These are phyloP conservation scores for Drosophila austrosaltans DNA, from an alignment of 2,888 invertebrate species.

Conservation along the genomic window DNA sequence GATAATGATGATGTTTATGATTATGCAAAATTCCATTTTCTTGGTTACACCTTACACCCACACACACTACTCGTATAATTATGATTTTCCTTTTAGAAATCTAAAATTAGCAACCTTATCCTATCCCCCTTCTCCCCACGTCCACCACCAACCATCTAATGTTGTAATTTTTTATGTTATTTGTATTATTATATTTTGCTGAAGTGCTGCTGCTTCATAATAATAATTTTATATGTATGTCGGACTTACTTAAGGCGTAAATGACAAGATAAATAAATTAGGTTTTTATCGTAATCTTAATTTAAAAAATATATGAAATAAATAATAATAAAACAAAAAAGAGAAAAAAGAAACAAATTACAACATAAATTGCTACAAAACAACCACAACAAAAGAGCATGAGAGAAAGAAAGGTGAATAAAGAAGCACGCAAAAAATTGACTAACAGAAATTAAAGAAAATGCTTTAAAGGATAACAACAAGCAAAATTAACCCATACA, in stretches of 20 bases:
- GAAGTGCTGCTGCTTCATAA: conserved; percentile 65
- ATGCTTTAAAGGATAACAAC: conserved; percentile 20
- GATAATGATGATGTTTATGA: background rate
- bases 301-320: conserved; percentile 62
- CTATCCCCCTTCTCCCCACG: background rate
- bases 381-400: conserved; percentile 53
- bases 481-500: conserved; percentile 35
- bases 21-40: conserved; percentile 8
- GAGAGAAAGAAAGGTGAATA: conserved; percentile 45
- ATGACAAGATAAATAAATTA: conserved; percentile 73
- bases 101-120: background rate
- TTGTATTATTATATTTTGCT: conserved; percentile 70
- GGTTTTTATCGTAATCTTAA: conserved; percentile 76
- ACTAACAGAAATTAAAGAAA: conserved; percentile 69
- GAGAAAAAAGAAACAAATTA: conserved; percentile 22
- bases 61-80: background rate
- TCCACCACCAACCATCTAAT: conserved; percentile 37
- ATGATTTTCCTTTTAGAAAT: conserved; percentile 1
- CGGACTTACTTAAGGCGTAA: conserved; percentile 74
- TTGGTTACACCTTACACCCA: background rate
- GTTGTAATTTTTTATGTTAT: conserved; percentile 73
- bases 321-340: conserved; percentile 56
- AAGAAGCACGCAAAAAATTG: conserved; percentile 42
- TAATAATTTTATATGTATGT: conserved; percentile 63
- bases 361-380: conserved; percentile 40